Conservation (phyloP, 2,113 vertebrate species). For the Toxostoma redivivum region DNA sequence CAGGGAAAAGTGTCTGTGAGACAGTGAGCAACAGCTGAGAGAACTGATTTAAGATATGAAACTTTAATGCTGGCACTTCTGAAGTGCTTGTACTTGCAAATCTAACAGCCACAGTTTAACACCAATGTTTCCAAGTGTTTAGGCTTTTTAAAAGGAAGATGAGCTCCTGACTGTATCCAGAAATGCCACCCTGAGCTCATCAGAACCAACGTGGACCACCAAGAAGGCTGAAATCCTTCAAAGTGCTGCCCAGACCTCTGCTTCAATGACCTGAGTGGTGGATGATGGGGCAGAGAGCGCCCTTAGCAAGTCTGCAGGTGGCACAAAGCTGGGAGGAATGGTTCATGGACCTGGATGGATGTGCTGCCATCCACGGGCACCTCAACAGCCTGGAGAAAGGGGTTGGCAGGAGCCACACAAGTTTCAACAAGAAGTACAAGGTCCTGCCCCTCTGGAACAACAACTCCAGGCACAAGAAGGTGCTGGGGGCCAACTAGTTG, state of each 20-base stretch:
- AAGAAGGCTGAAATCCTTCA: background rate
- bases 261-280: background rate
- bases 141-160: background rate
- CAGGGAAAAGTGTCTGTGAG: background rate
- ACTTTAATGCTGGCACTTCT: background rate
- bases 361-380: background rate
- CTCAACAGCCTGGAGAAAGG: background rate
- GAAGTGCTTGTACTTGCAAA: background rate
- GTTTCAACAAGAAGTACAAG: background rate
- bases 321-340: background rate
- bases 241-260: background rate
- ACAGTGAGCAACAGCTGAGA: background rate
- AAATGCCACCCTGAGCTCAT: background rate
- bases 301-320: background rate
- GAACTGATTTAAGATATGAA: background rate
- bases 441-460: background rate
- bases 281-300: background rate
- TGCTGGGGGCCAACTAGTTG: background rate
- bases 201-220: background rate
- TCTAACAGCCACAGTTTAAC: background rate
- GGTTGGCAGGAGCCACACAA: background rate
- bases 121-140: background rate
- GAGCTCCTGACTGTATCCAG: background rate
- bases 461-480: background rate
- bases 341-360: fast-evolving